Percentiles rank a stretch among this genome's conserved stretches.
Evolutionary conservation across 2,113 vertebrate genomes (phyloP).

Genomic region (Brevimyrus niger): DNA sequence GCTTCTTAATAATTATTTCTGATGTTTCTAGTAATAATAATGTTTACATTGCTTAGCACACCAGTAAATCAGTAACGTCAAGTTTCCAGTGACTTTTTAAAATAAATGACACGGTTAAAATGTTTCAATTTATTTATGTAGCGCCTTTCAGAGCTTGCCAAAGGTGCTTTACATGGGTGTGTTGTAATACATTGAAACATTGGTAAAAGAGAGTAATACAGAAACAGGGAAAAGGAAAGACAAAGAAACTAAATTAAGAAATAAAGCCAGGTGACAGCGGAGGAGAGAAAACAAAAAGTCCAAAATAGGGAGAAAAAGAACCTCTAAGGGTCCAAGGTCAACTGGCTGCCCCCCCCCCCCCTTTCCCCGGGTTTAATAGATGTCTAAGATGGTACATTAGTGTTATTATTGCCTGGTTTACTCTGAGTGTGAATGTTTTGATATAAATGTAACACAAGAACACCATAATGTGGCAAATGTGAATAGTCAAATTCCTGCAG

Average conservation of each 20-base stretch:
- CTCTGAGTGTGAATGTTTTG: not conserved
- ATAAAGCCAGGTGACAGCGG: not conserved
- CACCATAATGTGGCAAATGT: constrained; percentile 9
- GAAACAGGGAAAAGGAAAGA: too few relatives aligned
- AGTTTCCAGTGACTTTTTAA: not conserved
- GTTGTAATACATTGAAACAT: too few relatives aligned
- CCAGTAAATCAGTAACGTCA: not conserved
- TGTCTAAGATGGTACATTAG: not conserved
- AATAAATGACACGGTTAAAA: not conserved
- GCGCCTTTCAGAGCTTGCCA: too few relatives aligned
- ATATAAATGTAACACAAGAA: not conserved
- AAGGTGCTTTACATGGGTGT: too few relatives aligned
- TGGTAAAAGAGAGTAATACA: too few relatives aligned
- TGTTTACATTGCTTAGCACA: not conserved
- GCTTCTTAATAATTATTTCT: not conserved
- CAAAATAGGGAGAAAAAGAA: too few relatives aligned
- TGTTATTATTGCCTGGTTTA: not conserved
- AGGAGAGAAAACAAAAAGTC: too few relatives aligned
- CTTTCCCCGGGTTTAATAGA: not conserved
- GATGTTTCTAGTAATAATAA: not conserved
- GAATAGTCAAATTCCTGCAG: constrained; percentile 16
- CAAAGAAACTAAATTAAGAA: not conserved
- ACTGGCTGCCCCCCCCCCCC: too few relatives aligned
- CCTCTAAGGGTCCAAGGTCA: too few relatives aligned
- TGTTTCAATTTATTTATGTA: not conserved